Evolutionary conservation across 1,140 invertebrate species (phyloP).

Genomic region (Laupala kohalensis): DNA sequence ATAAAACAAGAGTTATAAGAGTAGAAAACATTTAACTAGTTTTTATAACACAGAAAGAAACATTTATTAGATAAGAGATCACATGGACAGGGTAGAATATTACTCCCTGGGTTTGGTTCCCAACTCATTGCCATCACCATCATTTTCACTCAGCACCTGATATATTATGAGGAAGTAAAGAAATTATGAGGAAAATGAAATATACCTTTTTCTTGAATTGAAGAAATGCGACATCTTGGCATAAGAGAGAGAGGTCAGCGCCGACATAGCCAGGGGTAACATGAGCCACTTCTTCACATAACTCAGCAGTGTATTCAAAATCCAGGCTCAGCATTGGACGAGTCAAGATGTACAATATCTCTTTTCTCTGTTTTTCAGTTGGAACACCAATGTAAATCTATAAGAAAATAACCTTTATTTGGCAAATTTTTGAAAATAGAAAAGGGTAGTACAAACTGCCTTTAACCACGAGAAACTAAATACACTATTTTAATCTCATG

Average conservation of each 20-base stretch:
- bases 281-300: slow-evolving; percentile 23
- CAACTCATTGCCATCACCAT: no score
- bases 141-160: no score
- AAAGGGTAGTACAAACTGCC: background rate
- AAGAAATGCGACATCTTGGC: slow-evolving; percentile 23
- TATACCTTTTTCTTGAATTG: slow-evolving; percentile 15
- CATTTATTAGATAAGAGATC: no score
- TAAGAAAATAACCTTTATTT: background rate
- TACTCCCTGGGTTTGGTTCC: no score
- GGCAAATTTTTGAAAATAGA: background rate
- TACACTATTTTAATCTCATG: no score
- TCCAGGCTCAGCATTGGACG: slow-evolving; percentile 14
- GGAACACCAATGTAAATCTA: slow-evolving; percentile 54
- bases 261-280: slow-evolving; percentile 36
- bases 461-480: background rate
- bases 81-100: no score
- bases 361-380: slow-evolving; percentile 43
- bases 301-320: slow-evolving; percentile 15
- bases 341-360: slow-evolving; percentile 26
- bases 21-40: no score
- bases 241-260: slow-evolving; percentile 32
- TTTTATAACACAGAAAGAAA: no score
- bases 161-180: background rate
- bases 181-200: background rate
- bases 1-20: no score